These are phyloP conservation scores for Actenoides lindsayi DNA, from an alignment of 2,113 vertebrate species.

Conservation along the genomic window DNA sequence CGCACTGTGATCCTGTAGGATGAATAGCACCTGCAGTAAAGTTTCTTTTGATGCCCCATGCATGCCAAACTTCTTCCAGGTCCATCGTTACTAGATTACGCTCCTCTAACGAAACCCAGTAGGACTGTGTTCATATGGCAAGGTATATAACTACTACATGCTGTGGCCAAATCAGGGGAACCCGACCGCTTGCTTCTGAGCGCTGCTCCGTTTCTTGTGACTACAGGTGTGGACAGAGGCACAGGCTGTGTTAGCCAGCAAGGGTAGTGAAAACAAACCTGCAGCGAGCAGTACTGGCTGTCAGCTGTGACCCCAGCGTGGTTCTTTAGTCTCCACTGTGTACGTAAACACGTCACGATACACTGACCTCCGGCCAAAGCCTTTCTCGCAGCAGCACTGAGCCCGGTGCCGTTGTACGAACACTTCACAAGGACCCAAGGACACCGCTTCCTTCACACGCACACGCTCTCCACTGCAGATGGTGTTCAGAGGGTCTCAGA, in stretches of 20 bases:
- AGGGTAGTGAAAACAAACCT: not conserved
- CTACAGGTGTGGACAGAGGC: slow-evolving; percentile 32
- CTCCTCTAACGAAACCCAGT: slow-evolving; percentile 13
- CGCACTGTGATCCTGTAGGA: slow-evolving; percentile 75
- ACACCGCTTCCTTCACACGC: not conserved
- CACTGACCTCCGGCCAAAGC: not conserved
- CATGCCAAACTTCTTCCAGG: slow-evolving; percentile 86
- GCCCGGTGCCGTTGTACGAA: not conserved
- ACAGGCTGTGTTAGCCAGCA: slow-evolving; percentile 3
- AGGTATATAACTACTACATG: slow-evolving; percentile 46
- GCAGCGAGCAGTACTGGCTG: slow-evolving; percentile 45
- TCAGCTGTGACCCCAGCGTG: not conserved
- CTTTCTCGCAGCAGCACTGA: not conserved
- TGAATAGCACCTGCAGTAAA: slow-evolving; percentile 52
- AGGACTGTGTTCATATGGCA: slow-evolving; percentile 50
- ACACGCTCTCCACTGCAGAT: not conserved
- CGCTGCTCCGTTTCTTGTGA: not conserved
- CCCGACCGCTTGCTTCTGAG: slow-evolving; percentile 79
- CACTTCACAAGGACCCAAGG: not conserved
- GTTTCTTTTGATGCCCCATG: slow-evolving; percentile 66
- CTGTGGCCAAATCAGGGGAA: slow-evolving; percentile 78
- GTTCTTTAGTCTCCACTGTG: not conserved
- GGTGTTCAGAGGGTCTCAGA: not conserved
- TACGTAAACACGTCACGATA: not conserved
- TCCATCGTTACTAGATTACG: slow-evolving; percentile 34